Conservation (phyloP, 1,140 invertebrate species). For the Zaprionus ornatus region DNA sequence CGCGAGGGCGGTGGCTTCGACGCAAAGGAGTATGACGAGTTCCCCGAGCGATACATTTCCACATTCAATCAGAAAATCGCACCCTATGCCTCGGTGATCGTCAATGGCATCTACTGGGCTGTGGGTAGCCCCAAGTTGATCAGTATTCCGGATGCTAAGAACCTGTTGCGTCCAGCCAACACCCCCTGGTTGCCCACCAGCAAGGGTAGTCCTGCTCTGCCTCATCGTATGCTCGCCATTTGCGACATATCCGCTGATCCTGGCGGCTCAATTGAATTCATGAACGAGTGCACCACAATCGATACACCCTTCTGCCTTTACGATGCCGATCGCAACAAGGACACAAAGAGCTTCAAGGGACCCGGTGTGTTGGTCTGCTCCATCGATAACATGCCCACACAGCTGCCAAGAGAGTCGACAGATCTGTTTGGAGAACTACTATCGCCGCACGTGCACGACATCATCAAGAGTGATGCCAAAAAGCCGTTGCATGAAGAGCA, state of each 20-base stretch:
- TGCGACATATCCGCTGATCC: constrained; percentile 99
- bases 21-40: constrained; percentile 94
- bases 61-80: constrained; percentile 99
- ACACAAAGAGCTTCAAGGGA: constrained; percentile 98
- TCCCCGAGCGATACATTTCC: constrained; percentile 97
- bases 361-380: constrained; percentile 98
- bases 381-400: constrained; percentile 99
- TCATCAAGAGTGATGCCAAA: constrained; percentile 95
- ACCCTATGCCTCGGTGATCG: constrained; percentile 97
- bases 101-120: constrained; percentile 99
- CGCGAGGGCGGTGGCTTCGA: constrained; percentile 97
- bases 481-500: constrained; percentile 91
- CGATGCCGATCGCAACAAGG: constrained; percentile 98
- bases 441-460: constrained; percentile 94
- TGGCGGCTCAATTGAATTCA: constrained; percentile 99
- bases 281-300: constrained; percentile 99
- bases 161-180: constrained; percentile 92
- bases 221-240: constrained; percentile 95
- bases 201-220: constrained; percentile 93
- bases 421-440: constrained; percentile 98
- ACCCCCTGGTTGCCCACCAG: constrained; percentile 96
- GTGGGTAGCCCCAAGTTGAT: constrained; percentile 97
- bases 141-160: constrained; percentile 99
- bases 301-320: constrained; percentile 99
- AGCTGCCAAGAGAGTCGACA: constrained; percentile 97